phyloP scores from a whole-genome alignment of 1,140 invertebrate species.

The Dinoponera quadriceps region DNA sequence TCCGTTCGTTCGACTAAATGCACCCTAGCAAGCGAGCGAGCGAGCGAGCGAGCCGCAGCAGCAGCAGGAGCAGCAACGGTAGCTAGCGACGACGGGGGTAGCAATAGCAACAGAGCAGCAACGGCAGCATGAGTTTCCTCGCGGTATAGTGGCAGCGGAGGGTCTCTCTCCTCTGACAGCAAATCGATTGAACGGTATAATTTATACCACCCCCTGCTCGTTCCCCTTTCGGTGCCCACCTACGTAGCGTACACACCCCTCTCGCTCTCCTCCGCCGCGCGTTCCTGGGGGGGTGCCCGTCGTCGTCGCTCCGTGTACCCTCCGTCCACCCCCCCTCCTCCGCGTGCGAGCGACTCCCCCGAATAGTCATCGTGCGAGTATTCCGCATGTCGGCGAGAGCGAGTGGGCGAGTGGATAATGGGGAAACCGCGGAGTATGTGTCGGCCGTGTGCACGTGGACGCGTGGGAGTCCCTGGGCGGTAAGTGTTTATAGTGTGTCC shows the following conservation, averaged over 20 bases:
- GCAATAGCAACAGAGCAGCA: constrained; percentile 64
- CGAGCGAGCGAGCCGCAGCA: constrained; percentile 2
- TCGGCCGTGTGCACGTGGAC: constrained; percentile 16
- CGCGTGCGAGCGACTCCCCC: constrained; percentile 62
- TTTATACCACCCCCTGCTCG: constrained; percentile 84
- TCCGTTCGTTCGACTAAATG: constrained; percentile 67
- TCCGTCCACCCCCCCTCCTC: constrained; percentile 73
- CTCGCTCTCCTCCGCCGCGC: constrained; percentile 52
- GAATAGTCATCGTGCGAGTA: constrained; percentile 79
- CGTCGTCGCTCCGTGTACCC: constrained; percentile 63
- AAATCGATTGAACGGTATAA: constrained; percentile 86
- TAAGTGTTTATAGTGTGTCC: constrained; percentile 64
- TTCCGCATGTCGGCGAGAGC: constrained; percentile 66
- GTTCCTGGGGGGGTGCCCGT: constrained; percentile 37
- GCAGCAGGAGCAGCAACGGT: constrained; percentile 25
- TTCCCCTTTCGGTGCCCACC: constrained; percentile 71
- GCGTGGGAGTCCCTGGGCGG: constrained; percentile 16
- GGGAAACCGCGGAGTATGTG: constrained; percentile 55
- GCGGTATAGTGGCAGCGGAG: constrained; percentile 75
- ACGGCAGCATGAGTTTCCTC: constrained; percentile 67
- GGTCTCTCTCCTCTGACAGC: constrained; percentile 83
- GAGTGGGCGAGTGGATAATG: constrained; percentile 69
- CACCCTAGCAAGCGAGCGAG: constrained; percentile 58
- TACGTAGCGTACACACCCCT: constrained; percentile 59
- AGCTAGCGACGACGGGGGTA: constrained; percentile 60